phyloP scores from a whole-genome alignment of 2,888 invertebrate species.

The Mythimna loreyi region DNA sequence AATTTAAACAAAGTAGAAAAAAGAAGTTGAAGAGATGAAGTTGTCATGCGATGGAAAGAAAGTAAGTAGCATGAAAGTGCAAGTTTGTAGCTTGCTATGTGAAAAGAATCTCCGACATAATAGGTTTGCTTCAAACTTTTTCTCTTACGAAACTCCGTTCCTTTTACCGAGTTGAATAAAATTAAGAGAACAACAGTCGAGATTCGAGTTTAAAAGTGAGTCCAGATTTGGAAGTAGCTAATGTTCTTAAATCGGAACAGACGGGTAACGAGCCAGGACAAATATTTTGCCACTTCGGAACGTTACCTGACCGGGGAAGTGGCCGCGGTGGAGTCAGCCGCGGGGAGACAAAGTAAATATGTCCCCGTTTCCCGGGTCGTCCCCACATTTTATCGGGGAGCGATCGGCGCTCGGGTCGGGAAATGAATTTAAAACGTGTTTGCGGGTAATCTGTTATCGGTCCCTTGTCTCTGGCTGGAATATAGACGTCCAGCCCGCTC shows the following conservation, averaged over 20 bases:
- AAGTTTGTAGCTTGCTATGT: constrained; percentile 36
- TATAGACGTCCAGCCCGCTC: constrained; percentile 86
- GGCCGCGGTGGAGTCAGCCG: constrained; percentile 82
- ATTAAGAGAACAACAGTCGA: constrained; percentile 60
- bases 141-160: constrained; percentile 43
- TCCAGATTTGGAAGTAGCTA: constrained; percentile 80
- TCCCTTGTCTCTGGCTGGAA: constrained; percentile 89
- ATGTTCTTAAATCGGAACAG: constrained; percentile 87
- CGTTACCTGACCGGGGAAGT: constrained; percentile 89
- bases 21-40: background rate
- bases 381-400: constrained; percentile 90
- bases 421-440: constrained; percentile 91
- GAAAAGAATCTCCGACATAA: constrained; percentile 43
- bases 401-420: constrained; percentile 90
- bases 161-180: constrained; percentile 49
- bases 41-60: constrained; percentile 7
- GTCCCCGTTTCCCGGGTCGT: constrained; percentile 87
- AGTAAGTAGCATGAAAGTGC: constrained; percentile 13
- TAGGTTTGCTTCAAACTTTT: constrained; percentile 55
- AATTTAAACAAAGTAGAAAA: constrained; percentile 10
- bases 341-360: constrained; percentile 90
- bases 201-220: constrained; percentile 69
- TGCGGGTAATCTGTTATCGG: constrained; percentile 91
- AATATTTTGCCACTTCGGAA: constrained; percentile 90
- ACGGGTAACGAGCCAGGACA: constrained; percentile 86